These are phyloP conservation scores for Varecia variegata DNA, from an alignment of 2,797 vertebrate genomes.

Conservation along the genomic window DNA sequence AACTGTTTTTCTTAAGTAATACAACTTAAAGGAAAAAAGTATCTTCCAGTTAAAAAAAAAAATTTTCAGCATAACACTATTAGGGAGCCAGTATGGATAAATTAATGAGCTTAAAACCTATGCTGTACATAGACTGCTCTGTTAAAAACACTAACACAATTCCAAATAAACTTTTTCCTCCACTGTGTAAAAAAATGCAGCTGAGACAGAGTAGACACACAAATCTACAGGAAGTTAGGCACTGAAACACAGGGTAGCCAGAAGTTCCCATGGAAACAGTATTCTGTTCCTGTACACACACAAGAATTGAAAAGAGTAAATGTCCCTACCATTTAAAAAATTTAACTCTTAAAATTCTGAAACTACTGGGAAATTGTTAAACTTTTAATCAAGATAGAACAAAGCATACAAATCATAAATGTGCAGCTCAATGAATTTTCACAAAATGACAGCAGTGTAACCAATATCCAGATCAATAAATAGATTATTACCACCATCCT, in stretches of 20 bases:
- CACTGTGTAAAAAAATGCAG: not conserved
- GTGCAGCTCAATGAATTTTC: not conserved
- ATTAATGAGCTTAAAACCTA: constrained; percentile 13
- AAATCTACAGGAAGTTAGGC: constrained; percentile 47
- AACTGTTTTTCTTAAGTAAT: constrained; percentile 51
- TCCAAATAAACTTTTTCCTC: constrained; percentile 30
- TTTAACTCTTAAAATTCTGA: constrained; percentile 69
- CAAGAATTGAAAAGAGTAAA: constrained; percentile 58
- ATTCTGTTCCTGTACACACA: constrained; percentile 67
- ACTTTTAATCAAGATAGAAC: constrained; percentile 24
- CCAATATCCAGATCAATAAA: not conserved
- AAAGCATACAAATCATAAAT: not conserved
- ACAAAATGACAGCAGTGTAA: constrained; percentile 7
- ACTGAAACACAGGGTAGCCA: constrained; percentile 48
- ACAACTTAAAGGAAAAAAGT: not conserved
- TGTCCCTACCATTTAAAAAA: constrained; percentile 39
- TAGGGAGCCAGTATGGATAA: not conserved
- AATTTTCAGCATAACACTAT: not conserved
- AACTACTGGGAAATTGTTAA: constrained; percentile 21
- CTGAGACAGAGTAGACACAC: not conserved
- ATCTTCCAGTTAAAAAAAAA: constrained; percentile 13
- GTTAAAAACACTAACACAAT: constrained; percentile 37
- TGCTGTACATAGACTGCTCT: not conserved
- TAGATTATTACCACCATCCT: not conserved
- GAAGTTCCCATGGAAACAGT: constrained; percentile 81